Percentiles rank a stretch among this genome's conserved stretches.
Evolutionary conservation across 2,113 vertebrate species (phyloP).

Genomic region (Mus pahari): DNA sequence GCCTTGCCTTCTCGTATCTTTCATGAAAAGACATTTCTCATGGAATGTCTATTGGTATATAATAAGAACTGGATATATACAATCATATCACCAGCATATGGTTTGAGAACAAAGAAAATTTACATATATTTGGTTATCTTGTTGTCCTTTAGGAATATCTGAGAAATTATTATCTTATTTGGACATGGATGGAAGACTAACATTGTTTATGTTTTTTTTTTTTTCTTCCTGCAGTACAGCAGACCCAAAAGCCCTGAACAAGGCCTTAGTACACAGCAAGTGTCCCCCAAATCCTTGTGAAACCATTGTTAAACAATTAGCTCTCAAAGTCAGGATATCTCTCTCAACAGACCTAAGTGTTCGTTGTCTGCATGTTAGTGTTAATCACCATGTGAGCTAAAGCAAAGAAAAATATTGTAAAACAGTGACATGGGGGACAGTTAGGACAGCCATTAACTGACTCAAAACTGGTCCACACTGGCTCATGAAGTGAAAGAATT

Average conservation of each 20-base stretch:
- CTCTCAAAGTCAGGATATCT: neutral
- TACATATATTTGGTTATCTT: neutral
- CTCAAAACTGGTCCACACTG: neutral
- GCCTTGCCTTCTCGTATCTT: slow-evolving; percentile 20
- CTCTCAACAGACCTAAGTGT: neutral
- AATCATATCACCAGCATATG: slow-evolving; percentile 30
- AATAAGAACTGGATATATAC: slow-evolving; percentile 71
- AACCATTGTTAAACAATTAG: neutral
- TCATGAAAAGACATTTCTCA: slow-evolving; percentile 36
- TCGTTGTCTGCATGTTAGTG: slow-evolving; percentile 8
- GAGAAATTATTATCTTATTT: neutral
- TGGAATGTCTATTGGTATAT: slow-evolving; percentile 56
- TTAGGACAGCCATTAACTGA: neutral
- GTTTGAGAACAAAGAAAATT: slow-evolving; percentile 36
- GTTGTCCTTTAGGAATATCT: neutral
- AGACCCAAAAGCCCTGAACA: neutral
- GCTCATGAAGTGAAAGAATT: neutral
- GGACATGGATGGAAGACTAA: neutral
- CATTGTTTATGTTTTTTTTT: neutral
- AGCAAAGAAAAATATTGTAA: neutral
- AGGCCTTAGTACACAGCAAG: neutral
- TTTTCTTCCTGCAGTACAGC: neutral
- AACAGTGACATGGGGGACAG: neutral
- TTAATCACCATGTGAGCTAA: neutral
- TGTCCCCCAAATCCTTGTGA: neutral